These are phyloP conservation scores for Lithophane semibrunnea DNA, from an alignment of 2,888 invertebrate species.

Conservation along the genomic window DNA sequence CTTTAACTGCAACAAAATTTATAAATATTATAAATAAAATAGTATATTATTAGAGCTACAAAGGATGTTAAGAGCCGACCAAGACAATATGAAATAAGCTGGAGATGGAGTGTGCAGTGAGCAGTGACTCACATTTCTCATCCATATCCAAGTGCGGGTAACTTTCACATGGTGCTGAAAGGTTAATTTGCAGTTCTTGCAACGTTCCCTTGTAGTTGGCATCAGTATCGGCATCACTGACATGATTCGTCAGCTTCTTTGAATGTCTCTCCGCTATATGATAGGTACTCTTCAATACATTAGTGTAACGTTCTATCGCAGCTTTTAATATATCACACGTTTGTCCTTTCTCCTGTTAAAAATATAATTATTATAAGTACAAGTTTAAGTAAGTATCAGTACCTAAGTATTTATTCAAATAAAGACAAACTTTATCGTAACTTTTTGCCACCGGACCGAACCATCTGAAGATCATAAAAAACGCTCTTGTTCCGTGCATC, in stretches of 20 bases:
- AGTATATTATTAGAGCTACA: no score
- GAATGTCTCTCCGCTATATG: constrained; percentile 53
- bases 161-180: constrained; percentile 91
- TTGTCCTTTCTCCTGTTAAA: constrained; percentile 60
- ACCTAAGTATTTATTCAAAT: no score
- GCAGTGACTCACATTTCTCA: constrained; percentile 95
- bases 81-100: no score
- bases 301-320: constrained; percentile 67
- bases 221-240: constrained; percentile 18
- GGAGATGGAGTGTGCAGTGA: no score
- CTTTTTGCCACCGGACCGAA: no score
- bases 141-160: constrained; percentile 93
- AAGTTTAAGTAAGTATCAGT: no score
- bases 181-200: constrained; percentile 89
- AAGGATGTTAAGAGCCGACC: no score
- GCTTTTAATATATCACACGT: constrained; percentile 89
- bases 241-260: background rate
- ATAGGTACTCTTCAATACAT: constrained; percentile 50
- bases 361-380: background rate
- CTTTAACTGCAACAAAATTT: no score
- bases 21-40: no score
- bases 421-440: no score
- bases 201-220: constrained; percentile 70
- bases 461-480: no score
- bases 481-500: no score